phyloP scores from a whole-genome alignment of 2,797 vertebrate species.

The Halcyon leucocephala region DNA sequence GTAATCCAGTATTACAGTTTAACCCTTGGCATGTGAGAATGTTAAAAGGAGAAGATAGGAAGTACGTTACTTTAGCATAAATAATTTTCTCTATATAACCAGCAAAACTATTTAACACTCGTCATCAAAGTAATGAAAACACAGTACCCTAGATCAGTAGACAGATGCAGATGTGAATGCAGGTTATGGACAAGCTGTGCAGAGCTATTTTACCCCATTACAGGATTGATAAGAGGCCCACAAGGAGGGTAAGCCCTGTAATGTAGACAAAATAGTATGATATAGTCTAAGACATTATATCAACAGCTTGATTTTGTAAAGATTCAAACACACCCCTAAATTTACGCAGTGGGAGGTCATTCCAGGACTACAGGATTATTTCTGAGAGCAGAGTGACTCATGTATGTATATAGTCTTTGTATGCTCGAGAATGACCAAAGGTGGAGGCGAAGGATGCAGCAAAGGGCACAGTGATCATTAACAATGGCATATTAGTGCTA shows the following conservation, averaged over 20 bases:
- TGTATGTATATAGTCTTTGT: neutral
- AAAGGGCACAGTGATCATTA: neutral
- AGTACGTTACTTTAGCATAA: neutral
- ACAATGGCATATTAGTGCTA: neutral
- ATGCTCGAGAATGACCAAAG: neutral
- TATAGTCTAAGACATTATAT: neutral
- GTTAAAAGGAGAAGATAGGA: neutral
- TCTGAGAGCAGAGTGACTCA: conserved; percentile 28
- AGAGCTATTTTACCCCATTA: neutral
- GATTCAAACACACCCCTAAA: conserved; percentile 20
- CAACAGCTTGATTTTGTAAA: conserved; percentile 35
- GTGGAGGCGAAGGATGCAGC: neutral
- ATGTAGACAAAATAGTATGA: neutral
- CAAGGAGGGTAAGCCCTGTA: neutral
- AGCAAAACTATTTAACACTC: neutral
- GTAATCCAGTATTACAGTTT: neutral
- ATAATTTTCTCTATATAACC: neutral
- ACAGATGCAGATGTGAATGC: neutral
- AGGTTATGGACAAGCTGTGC: neutral
- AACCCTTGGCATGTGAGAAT: neutral
- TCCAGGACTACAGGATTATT: conserved; percentile 26
- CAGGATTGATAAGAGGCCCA: neutral
- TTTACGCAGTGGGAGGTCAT: conserved; percentile 55
- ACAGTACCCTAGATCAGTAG: neutral
- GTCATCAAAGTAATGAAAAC: neutral